Percentiles rank a stretch among this genome's conserved stretches.
Evolutionary conservation across 2,888 invertebrate species (phyloP).

Genomic region (Palloptera scutellata): DNA sequence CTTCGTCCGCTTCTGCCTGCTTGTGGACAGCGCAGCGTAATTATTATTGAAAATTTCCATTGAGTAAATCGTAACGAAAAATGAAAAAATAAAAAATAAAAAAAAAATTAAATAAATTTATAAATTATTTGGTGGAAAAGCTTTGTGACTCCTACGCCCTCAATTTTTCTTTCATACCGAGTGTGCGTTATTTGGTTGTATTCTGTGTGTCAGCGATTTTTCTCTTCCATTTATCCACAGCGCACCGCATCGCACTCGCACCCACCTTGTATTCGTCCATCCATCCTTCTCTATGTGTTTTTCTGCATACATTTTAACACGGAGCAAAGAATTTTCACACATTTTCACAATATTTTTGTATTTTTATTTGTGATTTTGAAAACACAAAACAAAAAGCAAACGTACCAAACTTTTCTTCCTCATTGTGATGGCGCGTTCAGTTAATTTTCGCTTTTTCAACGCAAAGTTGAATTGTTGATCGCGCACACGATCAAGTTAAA

Average conservation of each 20-base stretch:
- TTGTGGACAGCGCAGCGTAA: background rate
- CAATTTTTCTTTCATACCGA: too few relatives aligned
- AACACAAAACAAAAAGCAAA: constrained; percentile 28
- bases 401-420: background rate
- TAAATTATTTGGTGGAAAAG: too few relatives aligned
- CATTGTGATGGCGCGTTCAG: constrained; percentile 35
- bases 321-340: constrained; percentile 1
- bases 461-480: constrained; percentile 38
- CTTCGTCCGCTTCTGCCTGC: too few relatives aligned
- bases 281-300: too few relatives aligned
- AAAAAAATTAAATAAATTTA: background rate
- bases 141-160: too few relatives aligned
- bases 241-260: too few relatives aligned
- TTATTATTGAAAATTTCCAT: constrained; percentile 2
- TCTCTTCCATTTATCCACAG: too few relatives aligned
- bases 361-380: constrained; percentile 22
- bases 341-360: constrained; percentile 21
- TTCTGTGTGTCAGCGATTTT: too few relatives aligned
- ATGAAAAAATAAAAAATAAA: background rate
- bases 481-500: constrained; percentile 25
- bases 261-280: too few relatives aligned
- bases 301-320: background rate
- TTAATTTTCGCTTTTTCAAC: constrained; percentile 45
- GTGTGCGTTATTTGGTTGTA: too few relatives aligned
- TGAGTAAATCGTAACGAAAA: background rate